These are phyloP conservation scores for Spodoptera picta DNA, from an alignment of 2,888 invertebrate genomes.

Conservation along the genomic window DNA sequence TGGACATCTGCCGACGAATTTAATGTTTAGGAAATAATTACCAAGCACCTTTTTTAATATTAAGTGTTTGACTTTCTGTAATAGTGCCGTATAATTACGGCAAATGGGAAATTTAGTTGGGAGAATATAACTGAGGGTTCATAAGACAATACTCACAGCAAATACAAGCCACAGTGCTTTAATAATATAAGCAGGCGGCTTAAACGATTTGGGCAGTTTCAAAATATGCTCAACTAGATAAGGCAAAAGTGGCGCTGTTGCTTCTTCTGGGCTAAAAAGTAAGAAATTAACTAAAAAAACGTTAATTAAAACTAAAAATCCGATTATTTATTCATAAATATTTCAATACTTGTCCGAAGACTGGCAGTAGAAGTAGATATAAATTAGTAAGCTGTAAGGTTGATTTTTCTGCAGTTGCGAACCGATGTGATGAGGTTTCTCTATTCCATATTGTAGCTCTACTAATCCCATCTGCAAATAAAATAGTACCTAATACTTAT, in stretches of 20 bases:
- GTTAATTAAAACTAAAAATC: neutral
- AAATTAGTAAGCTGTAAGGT: conserved; percentile 79
- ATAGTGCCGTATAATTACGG: neutral
- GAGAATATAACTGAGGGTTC: too few relatives aligned
- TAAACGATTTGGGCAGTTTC: conserved; percentile 66
- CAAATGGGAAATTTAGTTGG: too few relatives aligned
- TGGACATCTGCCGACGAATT: conserved; percentile 73
- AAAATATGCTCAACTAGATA: conserved; percentile 77
- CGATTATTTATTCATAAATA: neutral
- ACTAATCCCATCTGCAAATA: conserved; percentile 76
- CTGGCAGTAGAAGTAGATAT: conserved; percentile 84
- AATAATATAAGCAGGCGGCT: conserved; percentile 78
- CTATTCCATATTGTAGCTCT: conserved; percentile 79
- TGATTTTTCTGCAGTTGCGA: conserved; percentile 74
- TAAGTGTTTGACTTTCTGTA: neutral
- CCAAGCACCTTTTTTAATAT: too few relatives aligned
- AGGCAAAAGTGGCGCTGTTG: conserved; percentile 75
- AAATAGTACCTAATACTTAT: neutral
- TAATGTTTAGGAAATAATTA: too few relatives aligned
- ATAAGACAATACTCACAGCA: conserved; percentile 70
- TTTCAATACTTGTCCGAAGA: conserved; percentile 79
- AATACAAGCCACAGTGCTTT: conserved; percentile 85
- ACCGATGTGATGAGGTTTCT: conserved; percentile 75
- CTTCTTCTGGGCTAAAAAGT: conserved; percentile 75
- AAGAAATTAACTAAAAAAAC: neutral